Evolutionary conservation across 2,113 vertebrate species (phyloP), one percentile per base, ranked within the genome.

Genomic region (Typhlomys cinereus): DNA sequence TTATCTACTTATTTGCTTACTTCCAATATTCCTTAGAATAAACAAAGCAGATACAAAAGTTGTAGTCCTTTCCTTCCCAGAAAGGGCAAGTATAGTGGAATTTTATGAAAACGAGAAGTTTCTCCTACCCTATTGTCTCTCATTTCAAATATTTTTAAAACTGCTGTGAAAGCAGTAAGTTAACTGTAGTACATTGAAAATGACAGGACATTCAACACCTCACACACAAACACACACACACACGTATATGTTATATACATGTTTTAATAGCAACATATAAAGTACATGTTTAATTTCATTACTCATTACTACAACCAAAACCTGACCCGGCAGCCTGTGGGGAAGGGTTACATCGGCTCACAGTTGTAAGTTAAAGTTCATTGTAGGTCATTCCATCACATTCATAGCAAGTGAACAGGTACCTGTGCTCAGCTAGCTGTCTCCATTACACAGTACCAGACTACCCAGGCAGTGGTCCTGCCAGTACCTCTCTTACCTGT

Each of bases 1-100:
- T 86, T 93, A 71, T n/a, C n/a, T n/a, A n/a, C n/a, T n/a, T n/a
- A 84, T 50, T 84, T n/a, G 4, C 93, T 59, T 85, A n/a, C 31
- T 82, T 92, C 57, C 90, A 2, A 59, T 92, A 69, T 7, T 85
- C 46, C 64, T 61, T 20, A 76, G 52, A 48, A 27, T 74, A 25
- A 78, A 86, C 57, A 62, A 54, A 64, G 62, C 39, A 62, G 8
- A 4, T 21, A 59, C 25, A 0, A 46, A 54, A 44, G 17, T 11
- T 21, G 1, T 14, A 36, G 21, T 18, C 25, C 34, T 27, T 57
- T 80, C 18, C 48, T 92, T 73, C 46, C 64, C 50, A 62, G 59
- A 70, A 41, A n/a, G 36, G 76, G 4, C 21, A 57, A n/a, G 6
- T 88, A 71, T 76, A 94, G 71, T 81, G 36, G 3, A 50, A 5